phyloP scores from a whole-genome alignment of 2,888 invertebrate species.

The Dioctria linearis region DNA sequence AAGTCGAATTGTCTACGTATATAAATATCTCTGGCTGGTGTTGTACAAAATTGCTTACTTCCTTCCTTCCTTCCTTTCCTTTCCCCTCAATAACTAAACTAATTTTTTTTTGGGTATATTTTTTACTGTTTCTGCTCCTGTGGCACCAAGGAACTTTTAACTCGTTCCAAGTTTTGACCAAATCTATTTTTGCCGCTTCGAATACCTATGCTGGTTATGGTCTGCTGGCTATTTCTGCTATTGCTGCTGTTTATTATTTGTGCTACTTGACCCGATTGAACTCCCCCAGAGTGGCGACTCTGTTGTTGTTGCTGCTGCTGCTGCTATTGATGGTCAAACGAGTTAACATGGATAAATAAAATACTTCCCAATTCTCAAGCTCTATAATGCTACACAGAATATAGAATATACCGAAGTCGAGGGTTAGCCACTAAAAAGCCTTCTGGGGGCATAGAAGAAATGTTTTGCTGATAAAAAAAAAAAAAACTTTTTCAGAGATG shows the following conservation, averaged over 20 bases:
- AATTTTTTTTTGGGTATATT: background rate
- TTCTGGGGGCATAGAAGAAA: background rate
- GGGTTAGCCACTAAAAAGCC: background rate
- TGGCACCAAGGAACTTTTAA: background rate
- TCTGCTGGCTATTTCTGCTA: no score
- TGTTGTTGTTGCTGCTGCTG: constrained; percentile 16
- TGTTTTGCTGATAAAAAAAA: background rate
- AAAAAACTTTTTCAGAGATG: constrained; percentile 5
- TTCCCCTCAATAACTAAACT: no score
- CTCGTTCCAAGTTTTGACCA: constrained; percentile 4
- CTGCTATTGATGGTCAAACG: background rate
- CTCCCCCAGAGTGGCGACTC: constrained; percentile 1
- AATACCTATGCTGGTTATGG: background rate
- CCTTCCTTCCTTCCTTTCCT: no score
- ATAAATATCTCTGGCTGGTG: constrained; percentile 9
- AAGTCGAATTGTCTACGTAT: background rate
- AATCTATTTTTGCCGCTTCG: constrained; percentile 12
- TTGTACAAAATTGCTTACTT: background rate
- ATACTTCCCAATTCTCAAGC: background rate
- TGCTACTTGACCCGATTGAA: constrained; percentile 35
- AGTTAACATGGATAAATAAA: constrained; percentile 18
- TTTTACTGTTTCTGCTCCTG: background rate
- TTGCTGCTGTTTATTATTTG: constrained; percentile 22
- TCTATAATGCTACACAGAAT: background rate
- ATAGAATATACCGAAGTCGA: background rate